Base-by-base conservation (phyloP, 2,888 invertebrate genomes). In the Rotaria magnacalcarata region DNA sequence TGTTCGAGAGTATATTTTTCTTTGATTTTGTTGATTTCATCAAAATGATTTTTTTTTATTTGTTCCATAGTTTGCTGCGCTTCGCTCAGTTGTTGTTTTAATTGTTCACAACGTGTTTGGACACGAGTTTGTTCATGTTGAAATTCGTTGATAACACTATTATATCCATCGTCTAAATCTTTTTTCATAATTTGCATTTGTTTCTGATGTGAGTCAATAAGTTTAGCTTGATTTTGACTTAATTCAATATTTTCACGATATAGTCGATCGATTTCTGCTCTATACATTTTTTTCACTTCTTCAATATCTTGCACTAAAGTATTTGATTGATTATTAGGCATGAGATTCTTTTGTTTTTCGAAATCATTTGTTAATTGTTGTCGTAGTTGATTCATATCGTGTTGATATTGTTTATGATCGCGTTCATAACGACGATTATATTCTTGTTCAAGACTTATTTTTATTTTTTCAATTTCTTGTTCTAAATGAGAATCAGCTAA, bases 141-240 rank as follows among this genome's bases (percentile, higher is more conserved):
- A 80, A 43, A 80, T 80, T 80, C 80, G n/a, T 80, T 47, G 14
- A 80, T 80, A 80, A 80, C 80, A 47, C 47, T 80, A 47, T 43
- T 80, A 47, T 80, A 80, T 19, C 80, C 80, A 80, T 80, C 80
- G 47, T 80, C 80, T 47, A 80, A 47, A 80, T 80, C 80, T 80
- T 80, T 43, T 47, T 80, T 80, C 80, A 80, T 80, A n/a, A 47
- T 80, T 47, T 80, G 80, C 43, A 80, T 80, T 80, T 80, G 80
- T 80, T 80, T 80, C n/a, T 47, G 47, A 80, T 80, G 80, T 47
- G 80, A 16, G 47, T 80, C 80, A 80, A 80, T 80, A 14, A 80
- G 47, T 80, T 80, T 80, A 3, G 80, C 80, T 80, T 80, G 80
- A n/a, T 47, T 43, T 80, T 80, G 80, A 80, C 21, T 80, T 47